Conservation (phyloP, 92 coral and sea anemone genomes). For the Isaurus tuberculatus region DNA sequence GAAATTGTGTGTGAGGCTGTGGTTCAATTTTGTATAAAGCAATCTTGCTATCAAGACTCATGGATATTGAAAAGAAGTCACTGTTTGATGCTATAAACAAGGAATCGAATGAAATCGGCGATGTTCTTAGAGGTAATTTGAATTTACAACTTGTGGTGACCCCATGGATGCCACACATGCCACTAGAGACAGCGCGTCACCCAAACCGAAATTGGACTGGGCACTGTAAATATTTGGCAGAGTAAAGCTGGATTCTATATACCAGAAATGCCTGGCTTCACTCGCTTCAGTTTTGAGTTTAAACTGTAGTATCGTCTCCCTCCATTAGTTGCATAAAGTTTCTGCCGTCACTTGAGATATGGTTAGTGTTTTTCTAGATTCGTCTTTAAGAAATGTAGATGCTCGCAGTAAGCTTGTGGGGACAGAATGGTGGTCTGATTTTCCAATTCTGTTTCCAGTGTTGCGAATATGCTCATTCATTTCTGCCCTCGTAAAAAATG, state of each 20-base stretch:
- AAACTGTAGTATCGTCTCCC: too few species aligned
- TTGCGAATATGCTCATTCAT: constrained; percentile 47
- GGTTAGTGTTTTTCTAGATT: too few species aligned
- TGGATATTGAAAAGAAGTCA: constrained; percentile 3
- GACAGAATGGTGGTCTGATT: constrained; percentile 51
- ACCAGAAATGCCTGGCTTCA: too few species aligned
- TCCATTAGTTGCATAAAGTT: too few species aligned
- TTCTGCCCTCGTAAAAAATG: constrained; percentile 51
- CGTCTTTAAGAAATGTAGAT: constrained; percentile 53
- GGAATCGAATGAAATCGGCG: background rate
- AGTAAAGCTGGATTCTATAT: too few species aligned
- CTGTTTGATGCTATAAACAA: constrained; percentile 10
- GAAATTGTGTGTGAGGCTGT: background rate
- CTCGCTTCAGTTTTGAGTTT: too few species aligned
- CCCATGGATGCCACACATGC: background rate
- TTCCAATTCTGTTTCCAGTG: constrained; percentile 51
- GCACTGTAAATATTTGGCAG: too few species aligned
- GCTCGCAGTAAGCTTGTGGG: constrained; percentile 54
- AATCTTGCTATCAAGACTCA: background rate
- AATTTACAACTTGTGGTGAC: background rate
- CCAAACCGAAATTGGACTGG: too few species aligned
- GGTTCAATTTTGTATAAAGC: background rate
- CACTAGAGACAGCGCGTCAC: too few species aligned
- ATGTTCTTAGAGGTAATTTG: background rate
- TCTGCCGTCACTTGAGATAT: too few species aligned